These are phyloP conservation scores for Burhinus bistriatus DNA, from an alignment of 2,113 vertebrate genomes.

Conservation along the genomic window DNA sequence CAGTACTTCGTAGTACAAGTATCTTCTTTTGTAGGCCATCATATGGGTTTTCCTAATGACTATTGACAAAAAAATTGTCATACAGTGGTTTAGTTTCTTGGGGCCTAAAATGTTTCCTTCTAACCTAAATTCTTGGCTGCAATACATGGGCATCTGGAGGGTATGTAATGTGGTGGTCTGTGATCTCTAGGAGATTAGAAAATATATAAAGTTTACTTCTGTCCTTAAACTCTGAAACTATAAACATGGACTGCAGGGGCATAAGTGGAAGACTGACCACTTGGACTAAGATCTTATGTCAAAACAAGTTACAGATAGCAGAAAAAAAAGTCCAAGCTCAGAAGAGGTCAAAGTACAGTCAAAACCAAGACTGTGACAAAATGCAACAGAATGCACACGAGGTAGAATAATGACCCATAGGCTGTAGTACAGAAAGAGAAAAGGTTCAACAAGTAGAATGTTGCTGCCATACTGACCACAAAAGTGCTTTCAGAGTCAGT, in stretches of 20 bases:
- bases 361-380: slow-evolving; percentile 7
- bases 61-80: neutral
- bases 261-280: neutral
- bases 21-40: neutral
- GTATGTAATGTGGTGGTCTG: neutral
- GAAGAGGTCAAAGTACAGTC: neutral
- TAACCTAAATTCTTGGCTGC: neutral
- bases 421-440: slow-evolving; percentile 10
- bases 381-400: neutral
- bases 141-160: neutral
- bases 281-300: neutral
- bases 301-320: slow-evolving; percentile 1
- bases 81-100: neutral
- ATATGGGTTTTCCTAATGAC: neutral
- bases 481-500: neutral
- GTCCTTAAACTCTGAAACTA: neutral
- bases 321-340: neutral
- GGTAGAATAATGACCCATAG: neutral
- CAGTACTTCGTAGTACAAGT: fast-evolving
- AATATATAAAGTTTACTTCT: neutral
- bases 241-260: neutral
- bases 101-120: neutral
- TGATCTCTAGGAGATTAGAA: neutral
- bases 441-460: neutral
- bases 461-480: neutral